Base-by-base conservation (phyloP, 2,113 vertebrate genomes). In the Chlorodrepanis virens region DNA sequence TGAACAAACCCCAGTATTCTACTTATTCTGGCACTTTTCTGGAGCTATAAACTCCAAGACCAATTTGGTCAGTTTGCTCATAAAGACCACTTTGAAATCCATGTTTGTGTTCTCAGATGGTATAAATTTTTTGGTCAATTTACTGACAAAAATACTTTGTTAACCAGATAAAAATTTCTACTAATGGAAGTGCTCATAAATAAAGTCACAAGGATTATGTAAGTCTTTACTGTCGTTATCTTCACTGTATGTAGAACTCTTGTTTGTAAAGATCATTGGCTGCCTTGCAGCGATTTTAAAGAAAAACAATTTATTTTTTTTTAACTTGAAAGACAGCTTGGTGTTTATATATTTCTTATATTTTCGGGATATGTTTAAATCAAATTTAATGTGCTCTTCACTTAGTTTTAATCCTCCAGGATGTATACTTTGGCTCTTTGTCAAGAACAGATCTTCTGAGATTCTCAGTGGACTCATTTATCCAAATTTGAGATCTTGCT, bases 361-460 rank as follows among this genome's bases (percentile, higher is more conserved):
- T 74, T 93, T 96, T 93, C 2, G 10, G 86, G 82, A 60, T 91
- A 60, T 78, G 31, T 75, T 89, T 94, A 92, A 94, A 94, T 89
- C 40, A 93, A 83, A 70, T 96, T 83, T 82, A 93, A 68, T 89
- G 25, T 77, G 53, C 25, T 67, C 72, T 89, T 92, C 69, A 72
- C 85, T 97, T 90, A 96, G 40, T 87, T 94, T 90, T 97, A 95
- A 90, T 95, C 68, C 83, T 89, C 22, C 90, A 93, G 86, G 92
- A 90, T 96, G 83, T 96, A 94, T 95, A 64, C n/a, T 95, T 96
- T 95, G 96, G 93, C 90, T 93, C 6, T 65, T 94, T 81, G 37
- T 95, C 92, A 93, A 68, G 64, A 72, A 74, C 5, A 1, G 59
- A 90, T 92, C 82, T 91, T 95, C 45, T 93, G 79, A 80, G 37